These are phyloP conservation scores for Carduelis carduelis DNA, from an alignment of 2,797 vertebrate species.

Conservation along the genomic window DNA sequence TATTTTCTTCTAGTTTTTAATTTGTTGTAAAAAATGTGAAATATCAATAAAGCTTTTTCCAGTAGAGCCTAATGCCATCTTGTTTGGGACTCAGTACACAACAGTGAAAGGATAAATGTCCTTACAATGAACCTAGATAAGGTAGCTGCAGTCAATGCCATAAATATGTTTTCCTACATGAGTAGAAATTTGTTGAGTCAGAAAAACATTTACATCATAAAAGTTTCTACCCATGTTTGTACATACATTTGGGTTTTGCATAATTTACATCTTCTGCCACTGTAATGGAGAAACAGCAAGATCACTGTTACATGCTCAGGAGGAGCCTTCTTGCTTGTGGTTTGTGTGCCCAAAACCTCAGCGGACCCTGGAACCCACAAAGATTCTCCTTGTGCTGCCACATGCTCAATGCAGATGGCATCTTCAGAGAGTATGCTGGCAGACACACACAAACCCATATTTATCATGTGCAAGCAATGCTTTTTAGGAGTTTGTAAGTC, in stretches of 20 bases:
- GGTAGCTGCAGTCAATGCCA: not conserved
- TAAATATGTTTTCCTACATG: not conserved
- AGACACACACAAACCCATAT: not conserved
- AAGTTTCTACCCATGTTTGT: not conserved
- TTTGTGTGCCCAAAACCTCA: not conserved
- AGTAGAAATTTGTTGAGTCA: not conserved
- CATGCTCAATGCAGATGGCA: conserved; percentile 40
- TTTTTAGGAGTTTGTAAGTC: not conserved
- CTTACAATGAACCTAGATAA: not conserved
- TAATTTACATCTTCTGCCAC: not conserved
- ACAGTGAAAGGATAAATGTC: not conserved
- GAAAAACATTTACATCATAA: not conserved
- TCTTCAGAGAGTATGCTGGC: not conserved
- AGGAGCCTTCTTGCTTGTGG: not conserved
- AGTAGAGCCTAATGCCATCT: not conserved
- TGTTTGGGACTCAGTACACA: rapidly evolving
- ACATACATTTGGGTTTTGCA: not conserved
- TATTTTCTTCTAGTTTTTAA: not conserved
- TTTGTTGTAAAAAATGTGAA: not conserved
- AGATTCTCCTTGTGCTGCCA: conserved; percentile 2
- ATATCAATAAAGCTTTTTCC: not conserved
- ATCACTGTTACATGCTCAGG: not conserved
- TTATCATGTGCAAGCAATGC: not conserved
- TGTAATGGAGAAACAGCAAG: not conserved
- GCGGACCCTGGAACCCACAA: not conserved